Evolutionary conservation across 92 coral and sea anemone genomes (phyloP), one percentile per base, ranked within the genome.

Genomic region (Bergia sp.): DNA sequence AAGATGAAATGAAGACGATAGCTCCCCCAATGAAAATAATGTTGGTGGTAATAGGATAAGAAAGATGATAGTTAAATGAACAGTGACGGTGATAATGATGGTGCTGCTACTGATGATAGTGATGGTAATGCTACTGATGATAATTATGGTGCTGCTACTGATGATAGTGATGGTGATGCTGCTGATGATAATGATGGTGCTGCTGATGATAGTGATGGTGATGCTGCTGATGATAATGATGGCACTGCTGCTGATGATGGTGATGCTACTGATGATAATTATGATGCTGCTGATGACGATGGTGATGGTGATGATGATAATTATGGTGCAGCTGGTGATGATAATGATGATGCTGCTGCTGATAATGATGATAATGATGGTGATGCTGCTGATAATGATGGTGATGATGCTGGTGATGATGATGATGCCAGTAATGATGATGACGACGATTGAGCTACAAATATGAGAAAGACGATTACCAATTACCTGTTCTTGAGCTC

Each of bases 401-500:
- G 37, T 76, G 53, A 7, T 81, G 72, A 6, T 58, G 36, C 12
- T 39, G 37, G 20, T 36, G 21, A 11, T 57, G 37, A 37, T 57
- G 73, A 37, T 21, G 8, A 81, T 40, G 37, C 9, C 11, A 43
- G 74, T 82, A 8, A 82, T 16, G 76, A 71, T 71, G 39, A 36
- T n/a, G 10, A 29, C 1, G 42, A 29, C 23, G 76, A 72, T 69
- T 5, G 74, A 9, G n/a, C 1, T 41, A 6, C 36, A 29, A 44
- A 11, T 13, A 36, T 15, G 83, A 58, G 12, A 58, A 29, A n/a
- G 7, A 55, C 16, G 1, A 36, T 6, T 6, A 38, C 5, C 23
- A 21, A 4, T 11, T 66, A 94, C 98, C 96, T 93, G 98, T 82
- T 93, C 89, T 65, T 95, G 94, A 18, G 98, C 96, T 77, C 90